These are phyloP conservation scores for Drosophila atripex DNA, from an alignment of 2,888 invertebrate species.

Conservation along the genomic window DNA sequence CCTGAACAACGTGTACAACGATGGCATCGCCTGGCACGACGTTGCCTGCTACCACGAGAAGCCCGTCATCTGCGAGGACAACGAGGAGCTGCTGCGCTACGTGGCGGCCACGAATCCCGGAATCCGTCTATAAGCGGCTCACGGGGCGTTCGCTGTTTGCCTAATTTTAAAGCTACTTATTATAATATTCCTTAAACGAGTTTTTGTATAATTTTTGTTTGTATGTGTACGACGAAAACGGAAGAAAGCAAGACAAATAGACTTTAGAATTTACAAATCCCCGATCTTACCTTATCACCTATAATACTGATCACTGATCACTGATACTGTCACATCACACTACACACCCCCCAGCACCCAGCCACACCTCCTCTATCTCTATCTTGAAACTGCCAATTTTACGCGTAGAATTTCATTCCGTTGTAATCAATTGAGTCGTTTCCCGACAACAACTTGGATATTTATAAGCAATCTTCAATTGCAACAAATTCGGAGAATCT, in stretches of 20 bases:
- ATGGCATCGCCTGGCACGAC: constrained; percentile 97
- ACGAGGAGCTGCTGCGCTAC: constrained; percentile 93
- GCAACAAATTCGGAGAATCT: constrained; percentile 53
- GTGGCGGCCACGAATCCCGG: constrained; percentile 93
- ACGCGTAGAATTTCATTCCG: constrained; percentile 37
- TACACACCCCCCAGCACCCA: constrained; percentile 26
- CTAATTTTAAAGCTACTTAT: constrained; percentile 77
- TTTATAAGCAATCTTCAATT: constrained; percentile 55
- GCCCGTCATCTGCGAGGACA: constrained; percentile 95
- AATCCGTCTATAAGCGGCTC: constrained; percentile 88
- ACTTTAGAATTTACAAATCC: constrained; percentile 83
- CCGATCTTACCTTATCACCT: constrained; percentile 73
- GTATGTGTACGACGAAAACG: constrained; percentile 66
- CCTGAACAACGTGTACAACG: constrained; percentile 96
- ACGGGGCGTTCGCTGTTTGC: constrained; percentile 64
- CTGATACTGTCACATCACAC: constrained; percentile 18
- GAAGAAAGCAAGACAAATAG: constrained; percentile 81
- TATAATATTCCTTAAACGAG: constrained; percentile 78
- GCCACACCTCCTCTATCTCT: constrained; percentile 31
- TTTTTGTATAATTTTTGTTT: constrained; percentile 77
- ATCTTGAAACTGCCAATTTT: constrained; percentile 71
- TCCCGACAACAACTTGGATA: constrained; percentile 41
- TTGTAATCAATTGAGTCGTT: constrained; percentile 36
- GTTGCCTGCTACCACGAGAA: constrained; percentile 97
- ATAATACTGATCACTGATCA: constrained; percentile 26